Conservation (phyloP, 2,113 vertebrate species). For the Coregonus clupeaformis region DNA sequence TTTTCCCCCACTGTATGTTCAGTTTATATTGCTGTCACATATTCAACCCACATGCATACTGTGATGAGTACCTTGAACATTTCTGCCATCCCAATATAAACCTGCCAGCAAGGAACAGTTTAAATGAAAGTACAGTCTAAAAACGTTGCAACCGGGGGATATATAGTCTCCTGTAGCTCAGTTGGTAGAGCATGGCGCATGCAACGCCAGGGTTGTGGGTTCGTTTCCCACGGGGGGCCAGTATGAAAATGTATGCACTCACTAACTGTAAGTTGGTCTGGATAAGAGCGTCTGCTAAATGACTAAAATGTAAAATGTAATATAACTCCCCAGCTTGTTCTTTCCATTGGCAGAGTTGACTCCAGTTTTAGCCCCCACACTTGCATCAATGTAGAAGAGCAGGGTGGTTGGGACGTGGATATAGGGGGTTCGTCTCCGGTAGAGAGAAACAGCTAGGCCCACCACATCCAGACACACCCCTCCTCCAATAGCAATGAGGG, state of each 20-base stretch:
- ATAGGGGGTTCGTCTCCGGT: slow-evolving; percentile 79
- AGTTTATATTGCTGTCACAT: neutral
- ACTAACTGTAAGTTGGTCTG: too few relatives aligned
- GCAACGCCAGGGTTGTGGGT: too few relatives aligned
- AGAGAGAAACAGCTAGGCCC: slow-evolving; percentile 76
- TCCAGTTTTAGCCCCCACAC: slow-evolving; percentile 79
- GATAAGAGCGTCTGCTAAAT: too few relatives aligned
- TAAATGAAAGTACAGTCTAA: slow-evolving; percentile 80
- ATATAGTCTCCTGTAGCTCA: too few relatives aligned
- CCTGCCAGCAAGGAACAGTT: slow-evolving; percentile 75
- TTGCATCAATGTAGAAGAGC: slow-evolving; percentile 80
- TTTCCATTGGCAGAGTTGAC: slow-evolving; percentile 84
- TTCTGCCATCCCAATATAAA: slow-evolving; percentile 81
- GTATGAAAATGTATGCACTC: too few relatives aligned
- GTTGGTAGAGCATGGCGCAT: too few relatives aligned
- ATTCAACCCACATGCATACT: neutral
- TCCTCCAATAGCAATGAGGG: slow-evolving; percentile 80
- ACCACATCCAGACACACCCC: slow-evolving; percentile 82
- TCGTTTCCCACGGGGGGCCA: too few relatives aligned
- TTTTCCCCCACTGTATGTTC: too few relatives aligned
- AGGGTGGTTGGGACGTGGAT: slow-evolving; percentile 82
- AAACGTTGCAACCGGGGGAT: slow-evolving; percentile 73
- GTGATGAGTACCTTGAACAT: slow-evolving; percentile 76
- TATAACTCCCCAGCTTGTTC: slow-evolving; percentile 81
- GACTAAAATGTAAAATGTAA: too few relatives aligned